These are phyloP conservation scores for Chloroceryle inda DNA, from an alignment of 2,797 vertebrate species.

Conservation along the genomic window DNA sequence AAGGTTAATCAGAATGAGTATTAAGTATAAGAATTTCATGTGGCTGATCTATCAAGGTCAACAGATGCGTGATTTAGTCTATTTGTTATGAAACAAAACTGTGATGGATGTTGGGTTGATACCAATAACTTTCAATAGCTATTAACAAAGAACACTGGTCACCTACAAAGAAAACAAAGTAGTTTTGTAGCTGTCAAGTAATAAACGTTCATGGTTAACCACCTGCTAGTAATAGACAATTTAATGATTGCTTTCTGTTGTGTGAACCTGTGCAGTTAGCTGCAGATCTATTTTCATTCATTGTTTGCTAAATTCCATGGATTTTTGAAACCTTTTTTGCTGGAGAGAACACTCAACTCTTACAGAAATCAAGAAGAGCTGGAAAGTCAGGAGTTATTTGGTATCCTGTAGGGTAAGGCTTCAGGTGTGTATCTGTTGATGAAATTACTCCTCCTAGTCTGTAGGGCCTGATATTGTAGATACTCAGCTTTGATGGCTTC, in stretches of 20 bases:
- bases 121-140: background rate
- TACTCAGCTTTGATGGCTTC: background rate
- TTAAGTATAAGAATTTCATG: background rate
- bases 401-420: background rate
- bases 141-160: background rate
- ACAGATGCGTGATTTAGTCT: background rate
- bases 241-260: conserved; percentile 13
- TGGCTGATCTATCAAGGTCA: background rate
- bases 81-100: background rate
- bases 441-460: background rate
- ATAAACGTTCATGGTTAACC: conserved; percentile 1
- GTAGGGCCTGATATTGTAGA: background rate
- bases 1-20: background rate
- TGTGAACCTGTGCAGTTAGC: conserved; percentile 11
- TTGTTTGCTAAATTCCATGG: background rate
- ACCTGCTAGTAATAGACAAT: conserved; percentile 18
- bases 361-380: background rate
- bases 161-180: background rate
- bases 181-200: background rate
- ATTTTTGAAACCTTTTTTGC: background rate
- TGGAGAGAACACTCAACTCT: background rate
- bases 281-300: conserved; percentile 14
- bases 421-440: background rate
- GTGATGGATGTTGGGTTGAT: background rate
- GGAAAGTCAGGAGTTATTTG: background rate